Evolutionary conservation across 1,140 invertebrate species (phyloP).

Genomic region (Hormaphis cornu): DNA sequence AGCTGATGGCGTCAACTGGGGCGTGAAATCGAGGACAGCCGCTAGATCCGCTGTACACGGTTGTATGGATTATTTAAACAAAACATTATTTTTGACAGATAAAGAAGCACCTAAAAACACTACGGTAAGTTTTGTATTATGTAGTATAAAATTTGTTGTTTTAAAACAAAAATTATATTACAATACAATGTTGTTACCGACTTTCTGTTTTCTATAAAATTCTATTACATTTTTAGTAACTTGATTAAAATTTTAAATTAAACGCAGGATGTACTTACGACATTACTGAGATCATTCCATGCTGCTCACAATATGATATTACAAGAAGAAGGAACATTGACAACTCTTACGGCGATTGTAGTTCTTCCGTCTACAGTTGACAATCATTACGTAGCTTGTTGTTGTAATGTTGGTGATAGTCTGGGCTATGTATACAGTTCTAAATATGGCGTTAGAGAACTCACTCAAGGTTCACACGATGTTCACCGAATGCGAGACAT

Average conservation of each 20-base stretch:
- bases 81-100: conserved; percentile 54
- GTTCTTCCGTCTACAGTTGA: conserved; percentile 53
- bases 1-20: conserved; percentile 92
- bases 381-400: conserved; percentile 66
- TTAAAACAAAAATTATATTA: background rate
- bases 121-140: conserved; percentile 35
- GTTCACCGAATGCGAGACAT: conserved; percentile 81
- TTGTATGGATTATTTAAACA: conserved; percentile 74
- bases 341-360: conserved; percentile 72
- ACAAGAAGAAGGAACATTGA: conserved; percentile 74
- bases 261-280: conserved; percentile 65
- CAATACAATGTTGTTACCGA: background rate
- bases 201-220: too few species aligned
- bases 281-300: conserved; percentile 72
- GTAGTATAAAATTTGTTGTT: background rate
- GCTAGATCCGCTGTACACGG: conserved; percentile 80
- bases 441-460: conserved; percentile 60
- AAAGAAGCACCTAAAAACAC: conserved; percentile 38
- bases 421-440: conserved; percentile 79
- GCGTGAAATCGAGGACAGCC: conserved; percentile 77
- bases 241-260: background rate
- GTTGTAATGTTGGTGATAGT: conserved; percentile 85
- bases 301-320: conserved; percentile 79
- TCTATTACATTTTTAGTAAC: too few species aligned
- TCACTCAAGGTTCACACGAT: conserved; percentile 76